These are phyloP conservation scores for Colletes latitarsis DNA, from an alignment of 1,140 invertebrate genomes.

Conservation along the genomic window DNA sequence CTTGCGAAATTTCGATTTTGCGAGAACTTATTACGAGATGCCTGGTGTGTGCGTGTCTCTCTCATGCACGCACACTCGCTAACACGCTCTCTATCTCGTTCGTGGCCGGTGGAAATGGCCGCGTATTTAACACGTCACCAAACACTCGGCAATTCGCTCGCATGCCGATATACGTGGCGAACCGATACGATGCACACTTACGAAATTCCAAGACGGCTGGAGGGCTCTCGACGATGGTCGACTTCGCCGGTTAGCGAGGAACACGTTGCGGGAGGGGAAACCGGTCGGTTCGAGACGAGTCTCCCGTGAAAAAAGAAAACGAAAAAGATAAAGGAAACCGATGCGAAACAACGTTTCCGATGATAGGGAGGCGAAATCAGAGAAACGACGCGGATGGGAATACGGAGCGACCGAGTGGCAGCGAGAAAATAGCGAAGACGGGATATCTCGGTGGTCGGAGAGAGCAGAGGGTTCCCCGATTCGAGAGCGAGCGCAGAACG, in stretches of 20 bases:
- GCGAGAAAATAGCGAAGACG: constrained; percentile 6
- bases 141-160: constrained; percentile 63
- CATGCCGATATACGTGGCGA: constrained; percentile 38
- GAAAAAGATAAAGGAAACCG: neutral
- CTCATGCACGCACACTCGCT: constrained; percentile 19
- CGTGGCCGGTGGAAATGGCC: constrained; percentile 64
- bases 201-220: constrained; percentile 1
- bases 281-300: neutral
- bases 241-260: neutral
- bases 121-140: constrained; percentile 73
- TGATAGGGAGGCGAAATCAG: neutral
- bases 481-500: constrained; percentile 39
- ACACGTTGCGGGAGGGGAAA: neutral
- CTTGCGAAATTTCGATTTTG: constrained; percentile 20
- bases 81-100: constrained; percentile 37
- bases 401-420: neutral
- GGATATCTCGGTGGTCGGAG: constrained; percentile 8
- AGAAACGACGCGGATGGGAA: neutral
- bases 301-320: neutral
- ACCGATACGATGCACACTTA: constrained; percentile 42
- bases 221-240: neutral
- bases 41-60: neutral
- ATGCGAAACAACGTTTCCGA: too few relatives aligned
- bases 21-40: neutral
- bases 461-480: neutral